Percentiles rank a stretch among this genome's conserved stretches.
Conservation (phyloP, 2,113 vertebrate genomes). For the Motacilla alba region DNA sequence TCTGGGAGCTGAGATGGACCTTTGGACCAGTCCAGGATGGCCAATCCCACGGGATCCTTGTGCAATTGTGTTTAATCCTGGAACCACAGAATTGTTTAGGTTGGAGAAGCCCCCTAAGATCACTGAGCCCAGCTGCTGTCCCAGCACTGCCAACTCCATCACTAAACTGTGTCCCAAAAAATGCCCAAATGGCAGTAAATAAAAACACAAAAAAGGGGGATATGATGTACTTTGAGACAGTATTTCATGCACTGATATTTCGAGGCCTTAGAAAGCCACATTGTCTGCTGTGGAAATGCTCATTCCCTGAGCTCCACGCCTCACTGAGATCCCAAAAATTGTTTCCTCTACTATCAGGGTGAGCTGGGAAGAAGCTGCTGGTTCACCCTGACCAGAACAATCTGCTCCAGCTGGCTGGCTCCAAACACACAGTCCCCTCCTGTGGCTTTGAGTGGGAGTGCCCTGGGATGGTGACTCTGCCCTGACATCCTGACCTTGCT, state of each 20-base stretch:
- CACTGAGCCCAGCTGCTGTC: neutral
- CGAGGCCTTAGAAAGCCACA: neutral
- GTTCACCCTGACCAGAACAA: neutral
- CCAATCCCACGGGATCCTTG: fast-evolving
- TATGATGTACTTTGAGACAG: neutral
- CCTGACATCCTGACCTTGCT: neutral
- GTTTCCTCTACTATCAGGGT: neutral
- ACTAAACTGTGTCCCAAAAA: neutral
- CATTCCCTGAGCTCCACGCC: neutral
- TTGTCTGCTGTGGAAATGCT: neutral
- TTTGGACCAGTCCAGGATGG: neutral
- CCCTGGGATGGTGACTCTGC: neutral
- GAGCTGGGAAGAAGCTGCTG: neutral
- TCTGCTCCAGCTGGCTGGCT: neutral
- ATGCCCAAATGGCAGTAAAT: neutral
- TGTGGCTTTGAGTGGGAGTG: neutral
- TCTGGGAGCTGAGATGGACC: neutral
- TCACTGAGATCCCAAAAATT: fast-evolving
- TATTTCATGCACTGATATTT: neutral
- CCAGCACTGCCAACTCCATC: neutral
- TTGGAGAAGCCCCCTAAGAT: neutral
- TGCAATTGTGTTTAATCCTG: neutral
- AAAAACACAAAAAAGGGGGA: neutral
- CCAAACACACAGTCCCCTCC: fast-evolving
- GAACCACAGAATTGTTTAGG: neutral